phyloP scores from a whole-genome alignment of 2,888 invertebrate genomes.

The Prionchulus punctatus region DNA sequence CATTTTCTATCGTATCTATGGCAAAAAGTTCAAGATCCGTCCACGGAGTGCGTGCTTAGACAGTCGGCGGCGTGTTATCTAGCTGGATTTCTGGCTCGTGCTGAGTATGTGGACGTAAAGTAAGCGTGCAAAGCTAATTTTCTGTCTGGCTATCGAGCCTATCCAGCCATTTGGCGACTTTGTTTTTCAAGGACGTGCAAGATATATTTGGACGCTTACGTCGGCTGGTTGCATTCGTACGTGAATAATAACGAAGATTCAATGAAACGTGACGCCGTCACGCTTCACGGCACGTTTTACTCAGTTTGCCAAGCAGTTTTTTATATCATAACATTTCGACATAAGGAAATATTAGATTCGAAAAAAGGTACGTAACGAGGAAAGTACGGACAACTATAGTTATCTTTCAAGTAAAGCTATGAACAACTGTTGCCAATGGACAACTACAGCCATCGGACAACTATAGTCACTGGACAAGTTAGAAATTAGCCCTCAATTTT shows the following conservation, averaged over 20 bases:
- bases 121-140: no score
- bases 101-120: background rate
- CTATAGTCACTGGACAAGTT: background rate
- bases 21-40: constrained; percentile 53
- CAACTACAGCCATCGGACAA: no score
- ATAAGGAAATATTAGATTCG: constrained; percentile 58
- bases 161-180: no score
- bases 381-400: background rate
- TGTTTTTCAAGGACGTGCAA: background rate
- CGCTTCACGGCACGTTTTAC: constrained; percentile 72
- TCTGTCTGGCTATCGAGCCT: no score
- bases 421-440: no score
- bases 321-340: constrained; percentile 74
- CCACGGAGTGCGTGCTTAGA: constrained; percentile 47
- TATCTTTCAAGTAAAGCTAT: background rate
- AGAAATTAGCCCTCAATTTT: background rate
- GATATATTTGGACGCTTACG: constrained; percentile 16
- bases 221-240: constrained; percentile 68
- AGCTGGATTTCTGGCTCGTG: constrained; percentile 50
- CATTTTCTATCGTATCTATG: constrained; percentile 54
- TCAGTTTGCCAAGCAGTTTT: constrained; percentile 78
- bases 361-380: constrained; percentile 39
- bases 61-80: constrained; percentile 57
- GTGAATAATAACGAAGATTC: constrained; percentile 43
- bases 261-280: constrained; percentile 43